Evolutionary conservation across 2,113 vertebrate genomes (phyloP).

Genomic region (Leptodactylus fuscus): DNA sequence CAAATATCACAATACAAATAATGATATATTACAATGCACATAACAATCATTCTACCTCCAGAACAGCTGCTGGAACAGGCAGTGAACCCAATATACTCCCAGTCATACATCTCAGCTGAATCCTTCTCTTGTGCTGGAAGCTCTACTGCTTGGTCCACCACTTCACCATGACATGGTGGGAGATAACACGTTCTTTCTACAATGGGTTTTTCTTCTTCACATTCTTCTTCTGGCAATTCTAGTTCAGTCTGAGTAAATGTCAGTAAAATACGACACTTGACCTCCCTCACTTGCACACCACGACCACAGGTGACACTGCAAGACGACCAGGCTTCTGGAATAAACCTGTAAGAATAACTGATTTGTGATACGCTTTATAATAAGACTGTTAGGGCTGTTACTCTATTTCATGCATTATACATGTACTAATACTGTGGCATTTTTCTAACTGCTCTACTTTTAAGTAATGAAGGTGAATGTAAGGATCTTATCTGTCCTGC

Average conservation of each 20-base stretch:
- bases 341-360: slow-evolving; percentile 73
- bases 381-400: no score
- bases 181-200: slow-evolving; percentile 76
- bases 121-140: slow-evolving; percentile 57
- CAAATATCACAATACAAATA: no score
- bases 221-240: slow-evolving; percentile 89
- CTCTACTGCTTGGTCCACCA: slow-evolving; percentile 43
- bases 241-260: slow-evolving; percentile 85
- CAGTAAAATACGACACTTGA: slow-evolving; percentile 86
- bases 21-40: no score
- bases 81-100: slow-evolving; percentile 87
- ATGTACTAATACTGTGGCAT: background rate
- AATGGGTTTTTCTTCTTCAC: slow-evolving; percentile 73
- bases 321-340: slow-evolving; percentile 86
- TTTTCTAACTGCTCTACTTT: background rate
- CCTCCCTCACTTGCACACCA: slow-evolving; percentile 78
- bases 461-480: background rate
- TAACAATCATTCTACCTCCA: slow-evolving; percentile 73
- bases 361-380: background rate
- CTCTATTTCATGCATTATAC: background rate
- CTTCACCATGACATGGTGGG: slow-evolving; percentile 71
- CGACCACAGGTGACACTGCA: slow-evolving; percentile 86
- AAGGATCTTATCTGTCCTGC: background rate
- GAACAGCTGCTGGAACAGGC: slow-evolving; percentile 84
- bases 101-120: slow-evolving; percentile 73